Evolutionary conservation across 2,888 invertebrate species (phyloP).

Genomic region (Neoscelio sp.): DNA sequence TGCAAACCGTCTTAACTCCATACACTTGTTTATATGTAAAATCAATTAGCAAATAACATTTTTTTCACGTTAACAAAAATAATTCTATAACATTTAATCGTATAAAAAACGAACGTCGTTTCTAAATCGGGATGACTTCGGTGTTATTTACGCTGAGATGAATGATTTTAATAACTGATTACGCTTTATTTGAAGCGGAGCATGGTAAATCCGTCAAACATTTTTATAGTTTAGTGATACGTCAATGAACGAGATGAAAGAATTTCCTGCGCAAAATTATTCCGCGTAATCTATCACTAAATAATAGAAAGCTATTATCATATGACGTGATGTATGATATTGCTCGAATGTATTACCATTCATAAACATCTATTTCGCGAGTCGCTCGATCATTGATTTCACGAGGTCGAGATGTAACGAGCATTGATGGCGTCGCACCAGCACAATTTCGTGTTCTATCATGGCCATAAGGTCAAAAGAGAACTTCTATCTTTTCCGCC

Average conservation of each 20-base stretch:
- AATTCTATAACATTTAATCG: too few relatives aligned
- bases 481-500: conserved; percentile 12
- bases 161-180: neutral
- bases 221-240: neutral
- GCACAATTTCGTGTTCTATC: conserved; percentile 58
- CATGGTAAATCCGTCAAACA: neutral
- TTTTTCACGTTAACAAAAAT: too few relatives aligned
- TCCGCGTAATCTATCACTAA: conserved; percentile 49
- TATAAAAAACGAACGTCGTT: too few relatives aligned
- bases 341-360: conserved; percentile 62
- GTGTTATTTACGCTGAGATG: too few relatives aligned
- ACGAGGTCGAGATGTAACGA: conserved; percentile 47
- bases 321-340: conserved; percentile 61
- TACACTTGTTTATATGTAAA: too few relatives aligned
- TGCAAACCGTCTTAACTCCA: too few relatives aligned
- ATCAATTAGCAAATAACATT: too few relatives aligned
- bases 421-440: conserved; percentile 55
- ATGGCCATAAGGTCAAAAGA: conserved; percentile 28
- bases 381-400: conserved; percentile 61
- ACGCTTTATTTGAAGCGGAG: neutral
- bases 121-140: too few relatives aligned
- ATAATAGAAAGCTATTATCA: conserved; percentile 66
- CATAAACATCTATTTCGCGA: conserved; percentile 66
- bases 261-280: conserved; percentile 37
- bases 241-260: conserved; percentile 16